Conservation (phyloP, 2,797 vertebrate genomes). For the Onychomys leucogaster region DNA sequence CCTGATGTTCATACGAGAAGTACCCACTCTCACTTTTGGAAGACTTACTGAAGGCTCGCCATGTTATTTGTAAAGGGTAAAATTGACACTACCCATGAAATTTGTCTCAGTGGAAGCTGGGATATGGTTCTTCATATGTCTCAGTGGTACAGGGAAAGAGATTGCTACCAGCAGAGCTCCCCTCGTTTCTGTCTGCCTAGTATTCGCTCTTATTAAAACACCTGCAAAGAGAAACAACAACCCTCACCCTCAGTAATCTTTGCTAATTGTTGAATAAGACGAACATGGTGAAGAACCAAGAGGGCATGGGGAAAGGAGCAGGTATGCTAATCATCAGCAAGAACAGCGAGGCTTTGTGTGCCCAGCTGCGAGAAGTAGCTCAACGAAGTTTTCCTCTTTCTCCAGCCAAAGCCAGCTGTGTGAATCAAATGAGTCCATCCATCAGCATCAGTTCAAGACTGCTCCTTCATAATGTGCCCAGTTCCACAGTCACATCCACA, state of each 20-base stretch:
- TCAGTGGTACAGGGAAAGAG: background rate
- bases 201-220: background rate
- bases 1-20: background rate
- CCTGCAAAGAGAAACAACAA: background rate
- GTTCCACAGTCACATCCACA: background rate
- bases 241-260: too few relatives aligned
- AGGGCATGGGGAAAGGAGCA: background rate
- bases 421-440: background rate
- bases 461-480: background rate
- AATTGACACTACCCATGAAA: background rate
- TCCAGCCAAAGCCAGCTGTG: background rate
- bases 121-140: background rate
- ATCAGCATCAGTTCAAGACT: too few relatives aligned
- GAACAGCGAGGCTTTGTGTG: background rate
- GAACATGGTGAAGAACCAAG: background rate
- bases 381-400: background rate
- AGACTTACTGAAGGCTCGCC: background rate
- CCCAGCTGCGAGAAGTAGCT: background rate
- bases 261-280: background rate
- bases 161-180: too few relatives aligned
- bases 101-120: background rate
- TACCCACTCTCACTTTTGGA: background rate
- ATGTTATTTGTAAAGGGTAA: background rate
- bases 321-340: background rate
- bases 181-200: background rate